Conservation (phyloP, 2,888 invertebrate species). For the Panorpa germanica region DNA sequence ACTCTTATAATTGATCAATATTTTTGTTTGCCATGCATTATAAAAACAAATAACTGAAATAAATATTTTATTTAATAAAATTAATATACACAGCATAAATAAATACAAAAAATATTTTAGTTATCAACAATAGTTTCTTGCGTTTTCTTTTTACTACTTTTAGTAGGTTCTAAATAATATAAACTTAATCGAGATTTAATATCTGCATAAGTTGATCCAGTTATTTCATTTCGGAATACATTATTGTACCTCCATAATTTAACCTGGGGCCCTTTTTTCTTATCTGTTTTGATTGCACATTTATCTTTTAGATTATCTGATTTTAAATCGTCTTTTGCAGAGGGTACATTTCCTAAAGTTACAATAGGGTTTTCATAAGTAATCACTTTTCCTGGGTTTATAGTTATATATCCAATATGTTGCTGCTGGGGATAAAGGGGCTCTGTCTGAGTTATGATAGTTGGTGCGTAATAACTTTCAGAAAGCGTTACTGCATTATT, state of each 20-base stretch:
- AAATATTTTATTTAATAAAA: too few species aligned
- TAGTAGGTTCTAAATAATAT: conserved; percentile 29
- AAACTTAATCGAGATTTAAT: conserved; percentile 31
- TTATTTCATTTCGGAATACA: conserved; percentile 34
- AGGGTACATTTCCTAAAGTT: conserved; percentile 15
- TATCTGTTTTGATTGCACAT: conserved; percentile 20
- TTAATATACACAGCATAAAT: too few species aligned
- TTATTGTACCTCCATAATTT: conserved; percentile 36
- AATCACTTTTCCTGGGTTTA: conserved; percentile 3
- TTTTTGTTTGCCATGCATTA: too few species aligned
- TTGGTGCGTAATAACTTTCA: neutral
- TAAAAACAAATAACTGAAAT: too few species aligned
- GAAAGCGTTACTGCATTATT: too few species aligned
- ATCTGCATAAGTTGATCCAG: conserved; percentile 29
- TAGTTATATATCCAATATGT: too few species aligned
- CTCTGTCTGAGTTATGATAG: conserved; percentile 14
- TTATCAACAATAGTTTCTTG: conserved; percentile 22
- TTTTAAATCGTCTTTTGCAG: conserved; percentile 16
- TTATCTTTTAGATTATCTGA: conserved; percentile 12
- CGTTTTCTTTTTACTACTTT: conserved; percentile 28
- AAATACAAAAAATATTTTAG: too few species aligned
- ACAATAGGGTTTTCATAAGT: conserved; percentile 14
- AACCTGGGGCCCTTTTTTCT: conserved; percentile 27
- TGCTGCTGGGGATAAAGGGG: conserved; percentile 16
- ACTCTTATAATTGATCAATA: too few species aligned